Evolutionary conservation across 2,113 vertebrate genomes (phyloP).

Genomic region (Onychostruthus taczanowskii): DNA sequence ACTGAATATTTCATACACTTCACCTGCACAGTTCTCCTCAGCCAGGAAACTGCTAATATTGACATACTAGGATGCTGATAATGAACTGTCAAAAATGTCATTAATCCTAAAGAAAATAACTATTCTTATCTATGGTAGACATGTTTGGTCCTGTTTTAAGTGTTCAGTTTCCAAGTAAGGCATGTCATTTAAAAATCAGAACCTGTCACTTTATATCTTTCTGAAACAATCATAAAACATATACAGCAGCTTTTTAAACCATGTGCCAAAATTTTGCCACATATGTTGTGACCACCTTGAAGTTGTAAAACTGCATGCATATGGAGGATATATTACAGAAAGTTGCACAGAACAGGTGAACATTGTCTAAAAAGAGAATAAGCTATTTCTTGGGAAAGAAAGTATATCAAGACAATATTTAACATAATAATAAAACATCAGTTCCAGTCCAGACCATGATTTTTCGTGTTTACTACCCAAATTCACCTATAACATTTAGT

Average conservation of each 20-base stretch:
- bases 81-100: not conserved
- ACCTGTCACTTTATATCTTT: not conserved
- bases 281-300: not conserved
- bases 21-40: not conserved
- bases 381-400: not conserved
- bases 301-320: not conserved
- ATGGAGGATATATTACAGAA: not conserved
- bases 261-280: not conserved
- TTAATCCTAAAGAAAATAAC: not conserved
- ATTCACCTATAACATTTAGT: not conserved
- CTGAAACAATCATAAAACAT: not conserved
- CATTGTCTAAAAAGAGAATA: not conserved
- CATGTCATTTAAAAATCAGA: not conserved
- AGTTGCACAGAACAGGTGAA: not conserved
- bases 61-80: not conserved
- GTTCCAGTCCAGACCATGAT: not conserved
- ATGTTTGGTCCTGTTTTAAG: not conserved
- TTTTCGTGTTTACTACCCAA: not conserved
- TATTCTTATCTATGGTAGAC: not conserved
- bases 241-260: not conserved
- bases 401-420: not conserved
- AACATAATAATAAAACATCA: not conserved
- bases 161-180: not conserved
- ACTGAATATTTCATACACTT: not conserved
- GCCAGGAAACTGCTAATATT: not conserved